Conservation (phyloP, 2,888 invertebrate species). For the Panopea generosa region DNA sequence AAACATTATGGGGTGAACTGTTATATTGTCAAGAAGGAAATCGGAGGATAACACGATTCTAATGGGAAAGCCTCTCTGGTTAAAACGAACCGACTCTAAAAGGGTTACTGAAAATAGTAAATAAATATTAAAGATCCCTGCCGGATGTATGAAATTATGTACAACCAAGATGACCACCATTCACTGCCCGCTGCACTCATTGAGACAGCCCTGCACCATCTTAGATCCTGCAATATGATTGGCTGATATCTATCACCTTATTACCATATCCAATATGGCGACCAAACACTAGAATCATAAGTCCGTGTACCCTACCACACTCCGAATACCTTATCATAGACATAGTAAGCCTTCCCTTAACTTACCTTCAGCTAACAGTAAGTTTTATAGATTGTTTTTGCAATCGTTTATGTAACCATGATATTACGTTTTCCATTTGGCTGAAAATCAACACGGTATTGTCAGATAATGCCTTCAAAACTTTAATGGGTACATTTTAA, state of each 20-base stretch:
- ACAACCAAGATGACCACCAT: constrained; percentile 42
- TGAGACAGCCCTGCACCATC: constrained; percentile 73
- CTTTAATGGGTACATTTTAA: too few relatives aligned
- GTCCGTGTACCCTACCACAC: constrained; percentile 67
- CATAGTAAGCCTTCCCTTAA: constrained; percentile 63
- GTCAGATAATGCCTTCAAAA: too few relatives aligned
- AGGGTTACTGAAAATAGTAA: constrained; percentile 49
- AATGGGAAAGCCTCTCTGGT: constrained; percentile 56
- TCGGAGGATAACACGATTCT: constrained; percentile 26
- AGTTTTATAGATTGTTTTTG: constrained; percentile 54
- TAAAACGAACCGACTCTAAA: constrained; percentile 26
- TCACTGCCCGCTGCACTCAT: constrained; percentile 70
- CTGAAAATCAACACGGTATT: constrained; percentile 59
- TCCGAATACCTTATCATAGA: constrained; percentile 67
- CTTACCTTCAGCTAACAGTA: constrained; percentile 67
- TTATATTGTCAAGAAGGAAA: constrained; percentile 25
- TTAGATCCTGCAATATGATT: constrained; percentile 74
- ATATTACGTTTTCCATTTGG: constrained; percentile 44
- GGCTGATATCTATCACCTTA: constrained; percentile 72
- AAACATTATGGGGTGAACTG: constrained; percentile 45
- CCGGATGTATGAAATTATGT: constrained; percentile 51
- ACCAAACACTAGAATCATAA: constrained; percentile 64
- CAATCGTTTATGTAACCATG: constrained; percentile 55
- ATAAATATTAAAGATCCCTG: constrained; percentile 61
- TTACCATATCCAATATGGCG: constrained; percentile 72